phyloP scores from a whole-genome alignment of 2,113 vertebrate genomes.

The Ginglymostoma cirratum region DNA sequence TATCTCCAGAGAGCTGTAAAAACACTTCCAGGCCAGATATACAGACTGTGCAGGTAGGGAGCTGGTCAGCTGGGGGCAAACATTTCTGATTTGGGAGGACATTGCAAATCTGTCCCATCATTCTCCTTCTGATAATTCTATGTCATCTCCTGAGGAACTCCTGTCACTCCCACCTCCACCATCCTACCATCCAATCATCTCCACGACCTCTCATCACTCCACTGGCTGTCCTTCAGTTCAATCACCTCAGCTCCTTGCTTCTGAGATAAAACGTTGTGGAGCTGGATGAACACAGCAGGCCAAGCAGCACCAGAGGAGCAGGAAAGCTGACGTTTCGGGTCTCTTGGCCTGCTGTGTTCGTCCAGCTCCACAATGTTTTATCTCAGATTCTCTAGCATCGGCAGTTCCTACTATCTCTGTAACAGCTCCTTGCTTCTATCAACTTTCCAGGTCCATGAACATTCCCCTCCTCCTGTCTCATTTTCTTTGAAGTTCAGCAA shows the following conservation, averaged over 20 bases:
- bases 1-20: not conserved
- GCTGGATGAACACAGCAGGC: too few species aligned
- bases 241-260: not conserved
- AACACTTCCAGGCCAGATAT: not conserved
- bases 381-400: too few species aligned
- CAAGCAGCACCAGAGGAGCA: too few species aligned
- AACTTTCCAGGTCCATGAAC: not conserved
- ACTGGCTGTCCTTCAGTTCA: too few species aligned
- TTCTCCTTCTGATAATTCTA: not conserved
- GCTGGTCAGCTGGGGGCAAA: not conserved
- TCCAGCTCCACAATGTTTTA: too few species aligned
- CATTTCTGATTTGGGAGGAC: not conserved
- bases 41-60: not conserved
- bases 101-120: not conserved
- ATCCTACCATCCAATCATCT: too few species aligned
- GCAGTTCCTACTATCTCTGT: too few species aligned
- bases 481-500: not conserved
- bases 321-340: too few species aligned
- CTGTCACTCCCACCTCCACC: too few species aligned
- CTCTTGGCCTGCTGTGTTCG: too few species aligned
- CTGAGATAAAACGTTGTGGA: too few species aligned
- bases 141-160: not conserved
- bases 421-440: not conserved
- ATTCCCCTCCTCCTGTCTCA: not conserved
- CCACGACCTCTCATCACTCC: too few species aligned